Base-by-base conservation (phyloP, 2,888 invertebrate genomes). In the Watsonalla binaria region DNA sequence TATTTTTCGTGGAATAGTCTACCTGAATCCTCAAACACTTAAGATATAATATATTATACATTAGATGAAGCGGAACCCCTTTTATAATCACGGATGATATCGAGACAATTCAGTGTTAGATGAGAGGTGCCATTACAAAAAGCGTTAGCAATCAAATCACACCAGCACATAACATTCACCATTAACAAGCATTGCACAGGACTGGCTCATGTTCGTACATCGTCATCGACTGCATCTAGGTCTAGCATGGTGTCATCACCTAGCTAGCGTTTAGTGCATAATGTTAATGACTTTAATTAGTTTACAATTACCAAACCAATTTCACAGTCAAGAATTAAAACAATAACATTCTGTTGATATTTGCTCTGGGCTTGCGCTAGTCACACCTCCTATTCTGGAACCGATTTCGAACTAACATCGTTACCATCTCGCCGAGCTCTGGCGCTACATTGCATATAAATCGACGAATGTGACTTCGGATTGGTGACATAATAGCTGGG, bases 181-280 rank as follows among this genome's bases (percentile, higher is more conserved):
- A 82, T 84, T 73, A 74, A 82, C 84, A 84, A 85, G 83, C 88
- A 89, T 86, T 82, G 89, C 90, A 90, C 90, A 84, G 80, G 80
- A 80, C 80, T 84, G 86, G 85, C 85, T 82, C 82, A 82, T 79
- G 59, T 67, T 74, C 77, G 82, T 82, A 83, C 76, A 74, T 75
- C 77, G 80, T 76, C 84, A 84, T 82, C 68, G 81, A 82, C 78
- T 79, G 82, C 80, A 89, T 85, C 65, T 82, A 84, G 82, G 83
- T 80, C 84, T 85, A 84, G 86, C 86, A 88, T 84, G 87, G 86
- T 89, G 87, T 76, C 78, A 76, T 81, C 82, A 87, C 87, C 87
- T 86, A 84, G 86, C 86, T 85, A 85, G 78, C 70, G 62, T 70
- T 84, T 87, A 88, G 87, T 82, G 86, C 84, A 86, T 86, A 75